Percentiles rank a stretch among this genome's conserved stretches.
Evolutionary conservation across 2,113 vertebrate genomes (phyloP).

Genomic region (Loxodonta africana): DNA sequence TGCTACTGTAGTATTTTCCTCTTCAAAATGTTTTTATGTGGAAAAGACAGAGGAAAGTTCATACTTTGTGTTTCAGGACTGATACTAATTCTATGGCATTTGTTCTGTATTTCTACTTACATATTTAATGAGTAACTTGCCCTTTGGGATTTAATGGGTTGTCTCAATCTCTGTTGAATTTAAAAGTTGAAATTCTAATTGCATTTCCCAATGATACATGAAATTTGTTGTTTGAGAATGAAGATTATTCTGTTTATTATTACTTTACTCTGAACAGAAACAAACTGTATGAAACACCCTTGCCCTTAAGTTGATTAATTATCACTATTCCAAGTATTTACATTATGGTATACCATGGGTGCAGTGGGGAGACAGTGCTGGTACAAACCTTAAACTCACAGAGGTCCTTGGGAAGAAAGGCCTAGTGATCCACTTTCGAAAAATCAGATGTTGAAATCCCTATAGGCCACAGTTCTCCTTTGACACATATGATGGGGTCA

Average conservation of each 20-base stretch:
- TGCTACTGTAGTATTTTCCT: not conserved
- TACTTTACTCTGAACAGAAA: not conserved
- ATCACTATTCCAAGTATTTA: not conserved
- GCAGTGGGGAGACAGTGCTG: too few species aligned
- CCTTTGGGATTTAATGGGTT: not conserved
- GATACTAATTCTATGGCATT: conserved; percentile 28
- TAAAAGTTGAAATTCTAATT: not conserved
- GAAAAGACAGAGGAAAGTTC: not conserved
- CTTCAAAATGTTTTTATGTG: conserved; percentile 8
- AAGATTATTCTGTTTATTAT: not conserved
- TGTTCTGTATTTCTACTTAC: conserved; percentile 32
- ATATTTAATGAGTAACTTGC: conserved; percentile 29
- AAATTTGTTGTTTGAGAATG: not conserved
- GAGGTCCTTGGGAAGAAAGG: too few species aligned
- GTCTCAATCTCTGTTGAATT: conserved; percentile 22
- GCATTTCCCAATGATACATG: not conserved
- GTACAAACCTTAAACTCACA: too few species aligned
- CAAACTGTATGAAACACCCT: not conserved
- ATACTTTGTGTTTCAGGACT: not conserved
- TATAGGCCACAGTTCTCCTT: too few species aligned
- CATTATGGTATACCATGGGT: not conserved
- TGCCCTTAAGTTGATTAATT: not conserved
- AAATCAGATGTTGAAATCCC: too few species aligned
- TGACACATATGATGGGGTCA: too few species aligned
- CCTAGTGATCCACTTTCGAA: too few species aligned